These are phyloP conservation scores for Ostrea denselamellosa DNA, from an alignment of 1,140 invertebrate genomes.

Conservation along the genomic window DNA sequence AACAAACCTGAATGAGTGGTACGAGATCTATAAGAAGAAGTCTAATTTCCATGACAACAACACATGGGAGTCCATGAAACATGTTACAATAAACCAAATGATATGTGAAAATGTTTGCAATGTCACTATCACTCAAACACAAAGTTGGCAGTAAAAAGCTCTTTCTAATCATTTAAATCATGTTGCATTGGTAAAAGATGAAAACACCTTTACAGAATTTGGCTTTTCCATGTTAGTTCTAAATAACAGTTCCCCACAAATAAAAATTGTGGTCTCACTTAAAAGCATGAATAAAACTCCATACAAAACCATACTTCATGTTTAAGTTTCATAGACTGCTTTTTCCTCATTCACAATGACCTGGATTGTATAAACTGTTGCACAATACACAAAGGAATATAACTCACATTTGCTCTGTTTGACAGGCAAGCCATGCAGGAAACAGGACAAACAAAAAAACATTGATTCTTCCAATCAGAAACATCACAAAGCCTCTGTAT, in stretches of 20 bases:
- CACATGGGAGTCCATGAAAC: not conserved
- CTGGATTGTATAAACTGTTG: not conserved
- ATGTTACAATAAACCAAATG: not conserved
- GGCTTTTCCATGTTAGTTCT: conserved; percentile 11
- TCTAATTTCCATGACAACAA: not conserved
- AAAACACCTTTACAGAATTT: not conserved
- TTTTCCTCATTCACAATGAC: conserved; percentile 19
- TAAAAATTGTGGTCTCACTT: not conserved
- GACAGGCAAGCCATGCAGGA: conserved; percentile 13
- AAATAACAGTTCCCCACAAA: not conserved
- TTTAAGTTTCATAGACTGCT: not conserved
- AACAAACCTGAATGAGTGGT: not conserved
- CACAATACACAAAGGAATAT: not conserved
- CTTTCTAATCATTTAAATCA: not conserved
- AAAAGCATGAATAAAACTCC: not conserved
- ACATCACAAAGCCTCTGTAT: not conserved
- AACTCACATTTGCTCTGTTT: conserved; percentile 3
- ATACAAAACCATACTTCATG: not conserved
- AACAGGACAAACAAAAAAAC: conserved; percentile 14
- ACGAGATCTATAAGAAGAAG: not conserved
- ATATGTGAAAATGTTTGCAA: not conserved
- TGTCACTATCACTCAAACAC: not conserved
- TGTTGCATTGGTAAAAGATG: conserved; percentile 14
- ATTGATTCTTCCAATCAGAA: not conserved
- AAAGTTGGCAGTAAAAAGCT: conserved; percentile 1